Evolutionary conservation across 2,113 vertebrate species (phyloP), one percentile per base, ranked within the genome.

Genomic region (Rhynchopsitta pachyrhyncha): DNA sequence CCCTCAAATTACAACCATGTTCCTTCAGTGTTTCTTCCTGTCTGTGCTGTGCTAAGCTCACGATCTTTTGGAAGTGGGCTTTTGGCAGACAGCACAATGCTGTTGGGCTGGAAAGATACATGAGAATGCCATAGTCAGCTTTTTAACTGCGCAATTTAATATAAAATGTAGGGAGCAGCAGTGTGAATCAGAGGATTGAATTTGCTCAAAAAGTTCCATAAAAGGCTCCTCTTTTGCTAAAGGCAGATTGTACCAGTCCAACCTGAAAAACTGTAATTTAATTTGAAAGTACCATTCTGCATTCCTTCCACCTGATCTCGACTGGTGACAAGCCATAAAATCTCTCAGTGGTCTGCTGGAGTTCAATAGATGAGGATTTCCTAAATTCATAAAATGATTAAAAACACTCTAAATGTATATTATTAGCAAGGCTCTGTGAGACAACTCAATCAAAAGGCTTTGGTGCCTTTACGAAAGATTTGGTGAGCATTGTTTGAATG

Each of bases 181-280:
- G 74, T 33, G 66, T 92, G 93, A 89, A 73, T 89, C 64, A 9
- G 80, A 66, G 57, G 47, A 67, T 18, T 64, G 78, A 94, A 94
- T 91, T 93, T 90, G 52, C 81, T 90, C 81, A 67, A 1, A 64
- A 88, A 84, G 64, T 92, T 93, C 66, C 47, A 83, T 82, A 88
- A 77, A 90, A 91, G 49, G 44, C 50, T 79, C 13, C 44, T 62
- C 71, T 94, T 92, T 95, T 91, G 41, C 86, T 92, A 76, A 91
- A 96, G 90, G 85, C 83, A 94, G 92, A 95, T 91, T 95, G 90
- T 96, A 92, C 84, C 82, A 93, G 77, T 92, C 92, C 91, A 92
- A 86, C 81, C 93, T 79, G 82, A 94, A 95, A 96, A 96, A 76
- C 73, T 73, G 79, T 90, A 95, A 95, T 97, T 97, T 96, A 96